A percentile compares a stretch with the other conserved stretches of the same genome.
Conservation (phyloP, 2,888 invertebrate species). For the Cerceris ruficornis region DNA sequence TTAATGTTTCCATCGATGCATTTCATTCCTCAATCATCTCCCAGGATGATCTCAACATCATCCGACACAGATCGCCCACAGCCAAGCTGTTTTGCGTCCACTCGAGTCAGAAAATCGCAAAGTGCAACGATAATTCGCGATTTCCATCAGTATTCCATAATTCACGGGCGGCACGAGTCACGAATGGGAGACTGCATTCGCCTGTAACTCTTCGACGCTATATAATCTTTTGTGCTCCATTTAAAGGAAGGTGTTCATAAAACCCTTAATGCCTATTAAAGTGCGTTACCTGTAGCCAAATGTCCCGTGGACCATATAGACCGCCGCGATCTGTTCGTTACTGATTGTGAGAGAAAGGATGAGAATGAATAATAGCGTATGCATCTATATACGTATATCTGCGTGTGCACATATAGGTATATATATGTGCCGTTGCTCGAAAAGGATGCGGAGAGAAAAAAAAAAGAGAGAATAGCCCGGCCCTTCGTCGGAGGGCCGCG, state of each 20-base stretch:
- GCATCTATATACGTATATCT: too few species aligned
- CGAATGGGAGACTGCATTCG: slow-evolving; percentile 27
- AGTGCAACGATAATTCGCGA: too few species aligned
- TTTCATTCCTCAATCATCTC: too few species aligned
- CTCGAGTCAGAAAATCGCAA: too few species aligned
- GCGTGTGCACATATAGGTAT: neutral
- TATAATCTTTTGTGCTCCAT: slow-evolving; percentile 57
- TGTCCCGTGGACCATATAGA: slow-evolving; percentile 78
- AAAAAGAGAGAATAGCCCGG: slow-evolving; percentile 26
- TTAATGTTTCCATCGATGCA: too few species aligned
- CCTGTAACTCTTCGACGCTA: slow-evolving; percentile 47
- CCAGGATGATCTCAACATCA: too few species aligned
- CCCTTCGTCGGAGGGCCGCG: neutral
- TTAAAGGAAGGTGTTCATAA: slow-evolving; percentile 57
- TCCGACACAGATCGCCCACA: too few species aligned
- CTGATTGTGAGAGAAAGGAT: slow-evolving; percentile 41
- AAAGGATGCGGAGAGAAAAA: slow-evolving; percentile 28
- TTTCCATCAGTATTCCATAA: too few species aligned
- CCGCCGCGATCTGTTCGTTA: slow-evolving; percentile 71
- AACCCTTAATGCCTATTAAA: slow-evolving; percentile 55
- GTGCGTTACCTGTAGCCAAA: slow-evolving; percentile 78
- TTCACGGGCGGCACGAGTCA: slow-evolving; percentile 35
- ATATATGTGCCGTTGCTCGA: slow-evolving; percentile 10
- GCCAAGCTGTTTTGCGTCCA: too few species aligned
- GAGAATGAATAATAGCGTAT: slow-evolving; percentile 28